These are phyloP conservation scores for Vesta saturnalis DNA, from an alignment of 2,888 invertebrate genomes.

Conservation along the genomic window DNA sequence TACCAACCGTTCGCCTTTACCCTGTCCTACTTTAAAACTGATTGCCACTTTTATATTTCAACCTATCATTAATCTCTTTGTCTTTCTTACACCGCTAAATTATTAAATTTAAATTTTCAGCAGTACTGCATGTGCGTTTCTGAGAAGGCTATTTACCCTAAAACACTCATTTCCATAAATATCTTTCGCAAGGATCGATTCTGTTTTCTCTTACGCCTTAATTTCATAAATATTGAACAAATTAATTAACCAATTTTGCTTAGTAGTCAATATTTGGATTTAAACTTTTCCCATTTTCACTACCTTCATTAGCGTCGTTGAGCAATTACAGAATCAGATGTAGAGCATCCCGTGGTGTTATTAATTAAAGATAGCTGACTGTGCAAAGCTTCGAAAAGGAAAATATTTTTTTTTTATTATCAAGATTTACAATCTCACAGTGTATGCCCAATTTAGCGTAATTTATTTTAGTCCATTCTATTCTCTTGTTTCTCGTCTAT, in stretches of 20 bases:
- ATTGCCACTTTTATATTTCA: constrained; percentile 41
- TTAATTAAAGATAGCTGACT: neutral
- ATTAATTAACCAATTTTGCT: neutral
- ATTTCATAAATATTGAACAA: constrained; percentile 1
- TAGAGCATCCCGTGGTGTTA: neutral
- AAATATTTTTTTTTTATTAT: neutral
- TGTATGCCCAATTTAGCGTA: constrained; percentile 20
- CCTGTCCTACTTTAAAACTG: constrained; percentile 37
- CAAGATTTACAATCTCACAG: constrained; percentile 11
- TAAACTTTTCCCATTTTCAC: neutral
- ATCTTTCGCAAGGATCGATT: neutral
- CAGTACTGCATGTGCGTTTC: constrained; percentile 7
- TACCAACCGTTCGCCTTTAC: constrained; percentile 44
- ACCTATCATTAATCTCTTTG: constrained; percentile 38
- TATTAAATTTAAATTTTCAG: constrained; percentile 22
- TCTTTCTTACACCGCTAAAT: constrained; percentile 34
- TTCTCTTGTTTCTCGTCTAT: constrained; percentile 44
- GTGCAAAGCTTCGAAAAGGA: neutral
- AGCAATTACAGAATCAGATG: neutral
- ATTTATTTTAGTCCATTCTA: constrained; percentile 37
- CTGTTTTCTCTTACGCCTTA: neutral
- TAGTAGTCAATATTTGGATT: neutral
- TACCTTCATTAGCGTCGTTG: neutral
- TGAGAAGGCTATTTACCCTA: neutral
- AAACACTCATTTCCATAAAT: neutral